Evolutionary conservation across 2,797 vertebrate genomes (phyloP).

Genomic region (Euthynnus affinis): DNA sequence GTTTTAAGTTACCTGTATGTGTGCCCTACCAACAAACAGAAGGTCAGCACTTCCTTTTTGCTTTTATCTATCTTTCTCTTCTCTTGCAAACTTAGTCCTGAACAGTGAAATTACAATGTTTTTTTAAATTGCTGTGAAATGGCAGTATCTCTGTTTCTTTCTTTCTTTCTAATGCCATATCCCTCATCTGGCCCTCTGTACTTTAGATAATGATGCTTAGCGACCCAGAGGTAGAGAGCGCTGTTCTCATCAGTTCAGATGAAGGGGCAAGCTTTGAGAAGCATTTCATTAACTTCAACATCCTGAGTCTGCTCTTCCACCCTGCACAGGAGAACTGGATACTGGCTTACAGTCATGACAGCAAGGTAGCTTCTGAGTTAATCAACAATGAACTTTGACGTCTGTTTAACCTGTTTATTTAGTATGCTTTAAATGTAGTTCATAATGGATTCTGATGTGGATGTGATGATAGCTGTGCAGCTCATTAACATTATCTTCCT

Average conservation of each 20-base stretch:
- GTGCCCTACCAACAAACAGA: conserved; percentile 97
- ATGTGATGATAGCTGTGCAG: conserved; percentile 7
- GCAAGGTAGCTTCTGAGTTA: conserved; percentile 87
- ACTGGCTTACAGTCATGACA: conserved; percentile 94
- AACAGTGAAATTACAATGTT: conserved; percentile 52
- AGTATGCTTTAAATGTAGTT: not conserved
- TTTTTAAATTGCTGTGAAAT: conserved; percentile 57
- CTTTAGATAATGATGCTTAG: conserved; percentile 97
- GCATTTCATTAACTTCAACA: conserved; percentile 93
- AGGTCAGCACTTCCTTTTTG: conserved; percentile 84
- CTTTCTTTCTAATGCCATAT: conserved; percentile 47
- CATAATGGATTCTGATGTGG: conserved; percentile 7
- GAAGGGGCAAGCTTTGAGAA: conserved; percentile 98
- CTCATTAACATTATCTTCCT: conserved; percentile 32
- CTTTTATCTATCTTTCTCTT: conserved; percentile 51
- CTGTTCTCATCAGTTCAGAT: conserved; percentile 95
- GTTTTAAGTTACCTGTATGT: conserved; percentile 97
- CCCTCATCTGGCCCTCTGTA: conserved; percentile 58
- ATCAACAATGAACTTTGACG: conserved; percentile 12
- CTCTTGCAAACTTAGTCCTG: conserved; percentile 18
- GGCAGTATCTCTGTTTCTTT: conserved; percentile 28
- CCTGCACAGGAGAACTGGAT: conserved; percentile 96
- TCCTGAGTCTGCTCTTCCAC: conserved; percentile 96
- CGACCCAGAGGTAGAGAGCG: conserved; percentile 96
- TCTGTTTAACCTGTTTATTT: too few relatives aligned